A percentile compares a stretch with the other conserved stretches of the same genome.
Conservation (phyloP, 2,888 invertebrate genomes). For the Caenorhabditis panamensis region DNA sequence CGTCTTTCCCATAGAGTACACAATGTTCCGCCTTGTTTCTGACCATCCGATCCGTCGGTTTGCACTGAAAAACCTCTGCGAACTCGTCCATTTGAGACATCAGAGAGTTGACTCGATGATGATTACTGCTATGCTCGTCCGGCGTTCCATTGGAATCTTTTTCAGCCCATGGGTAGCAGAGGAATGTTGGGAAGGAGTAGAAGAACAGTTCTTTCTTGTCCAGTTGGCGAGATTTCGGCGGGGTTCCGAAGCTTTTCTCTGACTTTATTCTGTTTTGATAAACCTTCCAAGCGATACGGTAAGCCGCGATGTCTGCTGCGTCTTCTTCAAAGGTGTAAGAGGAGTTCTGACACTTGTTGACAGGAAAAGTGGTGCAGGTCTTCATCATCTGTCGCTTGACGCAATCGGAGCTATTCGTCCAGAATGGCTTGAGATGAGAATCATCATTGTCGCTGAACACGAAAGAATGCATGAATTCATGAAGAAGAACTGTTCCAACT, state of each 20-base stretch:
- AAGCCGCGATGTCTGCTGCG: slow-evolving; percentile 36
- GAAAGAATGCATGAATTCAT: slow-evolving; percentile 47
- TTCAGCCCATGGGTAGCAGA: no score
- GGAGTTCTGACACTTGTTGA: no score
- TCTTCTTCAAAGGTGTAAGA: no score
- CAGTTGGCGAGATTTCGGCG: no score
- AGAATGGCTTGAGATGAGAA: slow-evolving; percentile 8
- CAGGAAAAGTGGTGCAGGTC: slow-evolving; percentile 37
- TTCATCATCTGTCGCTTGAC: slow-evolving; percentile 35
- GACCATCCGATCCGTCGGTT: slow-evolving; percentile 36
- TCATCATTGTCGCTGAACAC: slow-evolving; percentile 29
- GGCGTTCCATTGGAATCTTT: no score
- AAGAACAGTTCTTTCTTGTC: slow-evolving; percentile 39
- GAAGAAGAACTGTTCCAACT: slow-evolving; percentile 21
- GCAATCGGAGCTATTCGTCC: slow-evolving; percentile 36
- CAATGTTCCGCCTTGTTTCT: slow-evolving; percentile 35
- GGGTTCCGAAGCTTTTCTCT: no score
- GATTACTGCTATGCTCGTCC: slow-evolving; percentile 33
- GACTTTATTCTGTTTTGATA: no score
- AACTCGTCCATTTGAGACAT: slow-evolving; percentile 56
- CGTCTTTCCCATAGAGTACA: slow-evolving; percentile 26
- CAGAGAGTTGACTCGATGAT: slow-evolving; percentile 45
- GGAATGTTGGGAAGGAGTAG: no score
- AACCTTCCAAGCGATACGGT: slow-evolving; percentile 23
- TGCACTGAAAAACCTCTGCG: slow-evolving; percentile 39